Evolutionary conservation across 2,113 vertebrate species (phyloP).

Genomic region (Eulemur macaco): DNA sequence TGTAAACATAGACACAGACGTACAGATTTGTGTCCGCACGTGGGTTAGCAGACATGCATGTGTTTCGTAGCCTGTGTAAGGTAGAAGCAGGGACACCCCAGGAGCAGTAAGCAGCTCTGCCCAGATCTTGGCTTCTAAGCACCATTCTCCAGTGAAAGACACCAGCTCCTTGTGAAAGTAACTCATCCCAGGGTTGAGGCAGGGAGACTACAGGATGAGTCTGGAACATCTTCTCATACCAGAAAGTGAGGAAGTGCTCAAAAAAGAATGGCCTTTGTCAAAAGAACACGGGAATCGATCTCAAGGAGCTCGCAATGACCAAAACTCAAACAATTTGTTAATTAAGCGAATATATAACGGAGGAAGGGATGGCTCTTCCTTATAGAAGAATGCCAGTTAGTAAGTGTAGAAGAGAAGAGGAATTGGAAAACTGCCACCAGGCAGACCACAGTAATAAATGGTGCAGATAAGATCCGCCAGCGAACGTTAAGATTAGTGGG

Average conservation of each 20-base stretch:
- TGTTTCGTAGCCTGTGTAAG: background rate
- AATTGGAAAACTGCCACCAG: background rate
- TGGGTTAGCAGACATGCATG: background rate
- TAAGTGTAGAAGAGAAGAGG: background rate
- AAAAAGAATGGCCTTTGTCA: background rate
- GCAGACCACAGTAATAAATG: background rate
- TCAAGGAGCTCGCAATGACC: background rate
- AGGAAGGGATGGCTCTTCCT: background rate
- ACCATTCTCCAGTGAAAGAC: background rate
- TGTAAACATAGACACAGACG: background rate
- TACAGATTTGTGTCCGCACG: background rate
- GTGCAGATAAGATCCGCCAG: background rate
- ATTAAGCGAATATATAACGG: background rate
- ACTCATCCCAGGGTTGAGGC: background rate
- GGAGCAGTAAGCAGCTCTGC: background rate
- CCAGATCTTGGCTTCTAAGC: background rate
- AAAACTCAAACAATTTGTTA: background rate
- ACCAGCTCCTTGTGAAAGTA: background rate
- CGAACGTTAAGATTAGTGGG: background rate
- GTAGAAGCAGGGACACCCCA: background rate
- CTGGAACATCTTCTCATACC: background rate
- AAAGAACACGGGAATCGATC: background rate
- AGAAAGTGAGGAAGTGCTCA: background rate
- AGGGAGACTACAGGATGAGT: background rate
- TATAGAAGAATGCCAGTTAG: background rate